Percentiles rank a stretch among this genome's conserved stretches.
phyloP scores from a whole-genome alignment of 2,888 invertebrate genomes.

The Lasius platythorax region DNA sequence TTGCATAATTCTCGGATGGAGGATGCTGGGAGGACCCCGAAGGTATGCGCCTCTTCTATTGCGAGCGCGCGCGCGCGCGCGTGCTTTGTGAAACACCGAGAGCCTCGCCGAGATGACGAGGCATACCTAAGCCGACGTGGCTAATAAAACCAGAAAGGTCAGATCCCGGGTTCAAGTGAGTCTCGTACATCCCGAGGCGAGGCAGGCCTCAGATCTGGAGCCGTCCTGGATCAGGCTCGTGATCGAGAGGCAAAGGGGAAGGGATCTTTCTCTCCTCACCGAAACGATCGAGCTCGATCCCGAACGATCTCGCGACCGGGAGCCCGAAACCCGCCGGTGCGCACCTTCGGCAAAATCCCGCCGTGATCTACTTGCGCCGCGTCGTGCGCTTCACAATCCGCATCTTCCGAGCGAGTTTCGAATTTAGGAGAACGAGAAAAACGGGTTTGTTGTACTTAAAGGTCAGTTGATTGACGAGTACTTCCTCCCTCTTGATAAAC shows the following conservation, averaged over 20 bases:
- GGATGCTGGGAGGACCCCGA: constrained; percentile 77
- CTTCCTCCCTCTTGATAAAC: constrained; percentile 20
- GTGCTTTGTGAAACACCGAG: constrained; percentile 68
- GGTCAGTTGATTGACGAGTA: constrained; percentile 44
- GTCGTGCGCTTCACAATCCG: background rate
- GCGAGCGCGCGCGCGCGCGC: constrained; percentile 58
- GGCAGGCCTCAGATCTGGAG: constrained; percentile 57
- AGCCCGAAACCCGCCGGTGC: background rate
- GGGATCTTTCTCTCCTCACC: background rate
- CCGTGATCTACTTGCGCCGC: background rate
- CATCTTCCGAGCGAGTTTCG: background rate
- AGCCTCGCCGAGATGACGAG: constrained; percentile 74
- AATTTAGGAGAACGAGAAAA: constrained; percentile 14
- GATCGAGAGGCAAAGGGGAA: constrained; percentile 5
- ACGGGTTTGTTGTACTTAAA: constrained; percentile 25
- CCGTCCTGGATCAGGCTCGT: constrained; percentile 54
- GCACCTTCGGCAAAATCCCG: background rate
- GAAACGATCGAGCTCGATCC: background rate
- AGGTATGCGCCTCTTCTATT: constrained; percentile 74
- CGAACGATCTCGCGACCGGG: background rate
- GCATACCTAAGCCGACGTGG: constrained; percentile 76
- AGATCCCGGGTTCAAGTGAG: constrained; percentile 76
- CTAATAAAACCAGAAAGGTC: constrained; percentile 83
- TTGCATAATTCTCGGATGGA: constrained; percentile 76
- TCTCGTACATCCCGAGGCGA: constrained; percentile 58